Evolutionary conservation across 2,113 vertebrate species (phyloP), one percentile per base, ranked within the genome.

Genomic region (Poeciliopsis occidentalis): DNA sequence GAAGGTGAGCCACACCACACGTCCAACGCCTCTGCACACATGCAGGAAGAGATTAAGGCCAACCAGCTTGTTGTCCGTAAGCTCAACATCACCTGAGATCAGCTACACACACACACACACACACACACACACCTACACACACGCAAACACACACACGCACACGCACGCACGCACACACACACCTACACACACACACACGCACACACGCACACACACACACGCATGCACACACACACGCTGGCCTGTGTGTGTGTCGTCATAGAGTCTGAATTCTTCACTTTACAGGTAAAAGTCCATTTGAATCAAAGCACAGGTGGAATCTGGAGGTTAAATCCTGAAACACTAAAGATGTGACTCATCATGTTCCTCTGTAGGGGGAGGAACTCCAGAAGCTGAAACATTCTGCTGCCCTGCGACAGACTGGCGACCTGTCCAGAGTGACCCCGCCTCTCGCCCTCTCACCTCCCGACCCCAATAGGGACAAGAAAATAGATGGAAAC

Each of bases 11-110:
- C 76, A 81, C 37, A 85, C 81, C 73, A 78, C 82, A 76, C 76
- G 75, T 79, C 68, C 74, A 82, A 88, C 39, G 32, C 34, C 0
- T 37, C 54, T 67, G 71, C 69, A 60, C 51, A n/a, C 79, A 74
- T 57, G 60, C 47, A 67, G 31, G 62, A 22, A 26, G 71, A 80
- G 87, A 89, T 90, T 87, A 88, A 85, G 86, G 88, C 67, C 80
- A 87, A 82, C 83, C 65, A 37, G 68, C 81, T 41, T 77, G 71
- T 80, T 83, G 85, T 81, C 86, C 70, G 30, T 77, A 73, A 89
- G 67, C 61, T 78, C 11, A 15, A 71, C 82, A 79, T 80, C 81
- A 80, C 78, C 67, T 83, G 69, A 80, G 79, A 76, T 85, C 80
- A 76, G 67, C 71, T 47, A 41, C 66, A 27, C 12, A 27, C 27